Evolutionary conservation across 1,140 invertebrate genomes (phyloP).

Genomic region (Pararge aegeria): DNA sequence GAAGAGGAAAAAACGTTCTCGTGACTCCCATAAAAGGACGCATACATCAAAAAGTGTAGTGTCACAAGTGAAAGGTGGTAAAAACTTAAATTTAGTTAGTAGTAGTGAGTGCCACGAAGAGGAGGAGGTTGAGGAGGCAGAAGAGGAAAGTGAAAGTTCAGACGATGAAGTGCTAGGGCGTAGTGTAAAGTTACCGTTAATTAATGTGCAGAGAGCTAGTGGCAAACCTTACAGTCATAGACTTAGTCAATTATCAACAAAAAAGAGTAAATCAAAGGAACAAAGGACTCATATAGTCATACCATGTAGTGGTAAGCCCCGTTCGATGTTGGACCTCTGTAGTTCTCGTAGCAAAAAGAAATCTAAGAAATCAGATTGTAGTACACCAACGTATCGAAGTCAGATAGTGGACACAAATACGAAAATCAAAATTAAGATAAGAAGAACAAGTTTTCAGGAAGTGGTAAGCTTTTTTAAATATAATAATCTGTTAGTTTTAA

Average conservation of each 20-base stretch:
- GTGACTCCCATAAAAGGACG: slow-evolving; percentile 48
- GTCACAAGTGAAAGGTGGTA: slow-evolving; percentile 72
- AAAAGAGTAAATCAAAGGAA: slow-evolving; percentile 69
- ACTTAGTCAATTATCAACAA: slow-evolving; percentile 78
- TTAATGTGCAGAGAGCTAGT: slow-evolving; percentile 62
- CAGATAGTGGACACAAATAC: slow-evolving; percentile 74
- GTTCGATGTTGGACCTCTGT: slow-evolving; percentile 74
- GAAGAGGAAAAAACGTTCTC: slow-evolving; percentile 66
- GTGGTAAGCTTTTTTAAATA: slow-evolving; percentile 44
- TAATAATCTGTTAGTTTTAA: background rate
- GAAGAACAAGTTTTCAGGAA: slow-evolving; percentile 63
- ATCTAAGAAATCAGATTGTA: slow-evolving; percentile 64
- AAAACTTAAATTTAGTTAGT: slow-evolving; percentile 76
- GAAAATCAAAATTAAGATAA: slow-evolving; percentile 76
- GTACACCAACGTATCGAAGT: slow-evolving; percentile 72
- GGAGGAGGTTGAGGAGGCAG: slow-evolving; percentile 43
- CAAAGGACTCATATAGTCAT: slow-evolving; percentile 66
- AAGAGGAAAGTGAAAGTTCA: slow-evolving; percentile 68
- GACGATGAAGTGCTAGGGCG: slow-evolving; percentile 70
- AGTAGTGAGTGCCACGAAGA: slow-evolving; percentile 71
- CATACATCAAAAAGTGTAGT: slow-evolving; percentile 57
- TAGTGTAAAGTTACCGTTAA: slow-evolving; percentile 74
- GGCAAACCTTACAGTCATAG: slow-evolving; percentile 78
- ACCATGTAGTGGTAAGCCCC: slow-evolving; percentile 76
- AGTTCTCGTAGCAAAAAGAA: slow-evolving; percentile 75